Base-by-base conservation (phyloP, 2,113 vertebrate genomes). In the Microcebus murinus region DNA sequence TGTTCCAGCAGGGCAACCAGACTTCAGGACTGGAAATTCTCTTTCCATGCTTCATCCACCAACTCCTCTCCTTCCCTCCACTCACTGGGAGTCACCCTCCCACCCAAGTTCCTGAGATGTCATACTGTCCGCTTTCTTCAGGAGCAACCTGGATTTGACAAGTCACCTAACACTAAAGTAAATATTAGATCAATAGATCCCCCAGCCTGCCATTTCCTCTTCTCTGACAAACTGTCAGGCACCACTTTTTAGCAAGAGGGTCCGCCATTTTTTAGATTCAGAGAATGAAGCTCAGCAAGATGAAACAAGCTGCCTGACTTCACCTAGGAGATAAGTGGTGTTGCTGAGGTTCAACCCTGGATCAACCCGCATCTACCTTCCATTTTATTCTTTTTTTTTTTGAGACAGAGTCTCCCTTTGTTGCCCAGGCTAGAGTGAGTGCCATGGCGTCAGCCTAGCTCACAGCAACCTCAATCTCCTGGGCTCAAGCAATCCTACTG, bases 341-440 rank as follows among this genome's bases (percentile, higher is more conserved):
- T 90, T 90, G 76, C 71, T 90, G 59, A 93, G n/a, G 65, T 52
- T 94, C 96, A 95, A 65, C 87, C 13, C 65, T 34, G 65, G 34
- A 65, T 96, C 36, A 85, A 74, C 50, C 42, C 31, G 31, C 63
- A 74, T 87, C 21, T 39, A 61, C 48, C 80, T 88, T 95, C 52
- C 59, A 48, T 0, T 63, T 14, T 31, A 34, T 2, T 85, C 55
- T 92, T 85, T 45, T 45, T 45, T 45, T 45, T 45, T 45, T 8
- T 45, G 45, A 45, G 45, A 45, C 45, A 45, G 5, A 45, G 45
- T 45, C 45, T 45, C 45, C 7, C 7, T 45, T 45, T 45, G 45
- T 45, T 45, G 45, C 45, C 45, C 45, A 45, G 45, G 45, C 45
- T 45, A 45, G 8, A 45, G 45, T 45, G 45, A 45, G 45, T 45